phyloP scores from a whole-genome alignment of 2,113 vertebrate species.

The Boleophthalmus pectinirostris region DNA sequence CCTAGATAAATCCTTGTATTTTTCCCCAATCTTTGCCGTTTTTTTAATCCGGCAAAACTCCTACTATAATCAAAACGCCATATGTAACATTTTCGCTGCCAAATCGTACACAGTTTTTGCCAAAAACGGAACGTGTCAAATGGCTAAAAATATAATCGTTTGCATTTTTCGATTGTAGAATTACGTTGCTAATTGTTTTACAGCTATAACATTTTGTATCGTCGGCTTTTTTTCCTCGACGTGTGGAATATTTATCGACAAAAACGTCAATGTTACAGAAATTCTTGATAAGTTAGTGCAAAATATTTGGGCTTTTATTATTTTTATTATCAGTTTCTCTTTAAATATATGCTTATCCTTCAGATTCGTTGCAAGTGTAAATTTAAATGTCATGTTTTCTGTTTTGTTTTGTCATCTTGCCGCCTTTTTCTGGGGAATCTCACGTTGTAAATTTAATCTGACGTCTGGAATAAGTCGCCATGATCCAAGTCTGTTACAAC shows the following conservation, averaged over 20 bases:
- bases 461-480: constrained; percentile 44
- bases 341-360: background rate
- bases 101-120: background rate
- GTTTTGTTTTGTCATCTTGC: constrained; percentile 20
- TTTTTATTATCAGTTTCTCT: no score
- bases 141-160: background rate
- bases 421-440: constrained; percentile 9
- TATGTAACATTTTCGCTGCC: background rate
- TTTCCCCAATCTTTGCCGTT: background rate
- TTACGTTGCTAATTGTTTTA: background rate
- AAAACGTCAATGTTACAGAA: no score
- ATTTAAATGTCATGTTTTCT: background rate
- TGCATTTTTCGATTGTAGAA: background rate
- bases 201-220: no score
- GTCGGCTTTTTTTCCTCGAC: no score
- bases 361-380: constrained; percentile 12
- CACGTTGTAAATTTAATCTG: constrained; percentile 35
- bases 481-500: constrained; percentile 44
- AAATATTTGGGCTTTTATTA: background rate
- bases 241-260: no score
- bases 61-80: background rate
- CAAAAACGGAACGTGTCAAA: background rate
- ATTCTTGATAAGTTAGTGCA: no score
- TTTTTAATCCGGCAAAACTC: background rate
- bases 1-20: background rate